phyloP scores from a whole-genome alignment of 2,113 vertebrate genomes.

The Capreolus pygargus region DNA sequence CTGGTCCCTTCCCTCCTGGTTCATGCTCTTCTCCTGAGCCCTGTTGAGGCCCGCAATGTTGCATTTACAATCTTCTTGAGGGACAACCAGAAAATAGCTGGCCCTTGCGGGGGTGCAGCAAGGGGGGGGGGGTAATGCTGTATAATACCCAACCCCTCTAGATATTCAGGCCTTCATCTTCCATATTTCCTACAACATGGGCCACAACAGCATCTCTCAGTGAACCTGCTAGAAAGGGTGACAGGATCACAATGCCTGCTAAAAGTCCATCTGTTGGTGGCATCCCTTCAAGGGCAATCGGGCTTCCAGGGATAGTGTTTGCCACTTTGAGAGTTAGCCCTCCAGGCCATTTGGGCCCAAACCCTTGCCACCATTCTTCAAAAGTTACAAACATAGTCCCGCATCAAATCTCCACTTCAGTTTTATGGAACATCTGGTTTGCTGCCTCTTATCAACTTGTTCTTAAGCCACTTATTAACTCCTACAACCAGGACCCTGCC shows the following conservation, averaged over 20 bases:
- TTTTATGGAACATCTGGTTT: background rate
- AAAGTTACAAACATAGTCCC: background rate
- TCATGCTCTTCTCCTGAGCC: background rate
- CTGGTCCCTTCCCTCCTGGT: background rate
- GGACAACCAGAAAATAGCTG: background rate
- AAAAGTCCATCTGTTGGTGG: background rate
- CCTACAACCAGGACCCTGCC: background rate
- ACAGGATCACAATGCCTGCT: background rate
- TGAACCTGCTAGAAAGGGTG: background rate
- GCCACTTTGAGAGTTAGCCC: background rate
- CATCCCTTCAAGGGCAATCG: background rate
- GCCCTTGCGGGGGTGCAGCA: fast-evolving
- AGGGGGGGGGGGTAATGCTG: background rate
- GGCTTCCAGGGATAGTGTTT: background rate
- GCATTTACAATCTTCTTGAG: background rate
- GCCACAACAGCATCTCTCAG: background rate
- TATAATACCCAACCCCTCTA: background rate
- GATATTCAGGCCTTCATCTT: background rate
- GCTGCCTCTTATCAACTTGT: background rate
- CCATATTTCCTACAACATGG: background rate
- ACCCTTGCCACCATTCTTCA: background rate
- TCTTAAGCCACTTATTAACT: background rate
- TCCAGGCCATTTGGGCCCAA: background rate
- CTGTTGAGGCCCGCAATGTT: background rate
- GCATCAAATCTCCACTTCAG: background rate